phyloP scores from a whole-genome alignment of 2,797 vertebrate species.

The Heteromormyrus szaboi region DNA sequence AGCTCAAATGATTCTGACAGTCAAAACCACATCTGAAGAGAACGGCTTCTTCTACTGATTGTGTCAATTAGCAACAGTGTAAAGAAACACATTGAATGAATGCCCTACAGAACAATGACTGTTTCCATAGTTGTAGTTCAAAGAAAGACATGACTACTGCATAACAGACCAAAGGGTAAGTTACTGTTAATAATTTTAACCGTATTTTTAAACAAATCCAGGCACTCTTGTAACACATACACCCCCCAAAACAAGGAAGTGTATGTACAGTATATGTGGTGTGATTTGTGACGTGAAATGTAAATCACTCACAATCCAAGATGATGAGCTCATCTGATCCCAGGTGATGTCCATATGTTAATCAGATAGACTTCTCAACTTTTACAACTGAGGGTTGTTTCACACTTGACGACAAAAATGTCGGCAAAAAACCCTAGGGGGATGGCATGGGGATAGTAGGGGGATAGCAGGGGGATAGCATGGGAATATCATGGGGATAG shows the following conservation, averaged over 20 bases:
- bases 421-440: not conserved
- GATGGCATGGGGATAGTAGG: not conserved
- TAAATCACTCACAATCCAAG: constrained; percentile 42
- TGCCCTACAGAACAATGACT: constrained; percentile 32
- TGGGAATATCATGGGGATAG: not conserved
- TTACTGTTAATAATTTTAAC: constrained; percentile 5
- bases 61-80: constrained; percentile 47
- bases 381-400: not conserved
- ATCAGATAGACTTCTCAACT: constrained; percentile 1
- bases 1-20: constrained; percentile 46
- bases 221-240: not conserved
- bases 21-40: constrained; percentile 58
- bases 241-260: constrained; percentile 30
- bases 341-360: constrained; percentile 43
- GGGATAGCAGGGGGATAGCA: not conserved
- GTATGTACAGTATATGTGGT: constrained; percentile 29
- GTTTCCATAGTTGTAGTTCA: constrained; percentile 37
- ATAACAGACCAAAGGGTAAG: constrained; percentile 30
- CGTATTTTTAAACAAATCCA: constrained; percentile 6
- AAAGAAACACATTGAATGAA: constrained; percentile 43
- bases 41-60: constrained; percentile 45
- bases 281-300: constrained; percentile 34
- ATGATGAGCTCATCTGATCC: constrained; percentile 51
- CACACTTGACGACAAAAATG: constrained; percentile 5
- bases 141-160: constrained; percentile 44